These are phyloP conservation scores for Argyrosomus japonicus DNA, from an alignment of 2,113 vertebrate species.

Conservation along the genomic window DNA sequence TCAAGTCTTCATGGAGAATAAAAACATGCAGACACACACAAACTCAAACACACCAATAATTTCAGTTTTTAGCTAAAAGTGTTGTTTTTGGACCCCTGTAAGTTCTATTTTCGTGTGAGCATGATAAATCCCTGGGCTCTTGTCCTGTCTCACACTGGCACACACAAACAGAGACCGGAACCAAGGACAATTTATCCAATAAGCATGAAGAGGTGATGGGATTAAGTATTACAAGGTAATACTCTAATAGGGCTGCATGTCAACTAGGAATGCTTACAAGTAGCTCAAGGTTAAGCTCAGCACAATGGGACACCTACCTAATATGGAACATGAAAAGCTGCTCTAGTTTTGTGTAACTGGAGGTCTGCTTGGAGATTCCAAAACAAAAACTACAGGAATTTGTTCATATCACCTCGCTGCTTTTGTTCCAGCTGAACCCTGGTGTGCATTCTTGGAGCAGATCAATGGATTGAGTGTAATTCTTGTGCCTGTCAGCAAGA, in stretches of 20 bases:
- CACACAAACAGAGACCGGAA: slow-evolving; percentile 37
- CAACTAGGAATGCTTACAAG: slow-evolving; percentile 25
- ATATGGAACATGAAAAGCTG: slow-evolving; percentile 46
- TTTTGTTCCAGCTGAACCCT: slow-evolving; percentile 50
- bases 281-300: slow-evolving; percentile 3
- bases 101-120: slow-evolving; percentile 9
- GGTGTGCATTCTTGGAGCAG: slow-evolving; percentile 40
- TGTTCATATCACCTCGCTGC: slow-evolving; percentile 24
- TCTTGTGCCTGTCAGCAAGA: slow-evolving; percentile 63
- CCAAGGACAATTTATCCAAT: slow-evolving; percentile 62
- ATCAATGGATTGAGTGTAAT: slow-evolving; percentile 59
- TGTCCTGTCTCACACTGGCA: slow-evolving; percentile 40
- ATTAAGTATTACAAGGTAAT: slow-evolving; percentile 49
- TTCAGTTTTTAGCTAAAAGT: too few species aligned
- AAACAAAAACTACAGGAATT: slow-evolving; percentile 49
- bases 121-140: background rate
- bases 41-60: background rate
- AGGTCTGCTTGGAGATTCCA: slow-evolving; percentile 49
- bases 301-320: slow-evolving; percentile 35
- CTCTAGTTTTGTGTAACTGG: background rate
- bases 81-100: slow-evolving; percentile 4
- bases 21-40: background rate
- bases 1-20: background rate
- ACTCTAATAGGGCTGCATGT: slow-evolving; percentile 14
- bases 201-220: slow-evolving; percentile 57